Conservation (phyloP, 2,797 vertebrate species). For the Anas capensis region DNA sequence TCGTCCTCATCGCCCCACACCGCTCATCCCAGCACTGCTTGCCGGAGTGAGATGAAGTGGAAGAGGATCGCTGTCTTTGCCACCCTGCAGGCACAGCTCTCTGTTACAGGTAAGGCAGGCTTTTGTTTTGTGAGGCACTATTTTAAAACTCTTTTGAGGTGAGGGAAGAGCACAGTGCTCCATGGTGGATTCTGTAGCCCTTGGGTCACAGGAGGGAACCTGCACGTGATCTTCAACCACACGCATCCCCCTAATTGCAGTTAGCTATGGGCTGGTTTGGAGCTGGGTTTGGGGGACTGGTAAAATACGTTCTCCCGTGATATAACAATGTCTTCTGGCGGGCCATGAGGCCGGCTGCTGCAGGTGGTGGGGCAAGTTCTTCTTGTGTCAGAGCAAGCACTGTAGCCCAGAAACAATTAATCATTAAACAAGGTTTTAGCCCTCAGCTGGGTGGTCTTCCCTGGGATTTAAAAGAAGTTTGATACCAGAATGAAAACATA, state of each 20-base stretch:
- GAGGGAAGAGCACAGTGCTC: background rate
- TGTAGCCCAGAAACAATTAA: accelerated
- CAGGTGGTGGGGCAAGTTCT: accelerated
- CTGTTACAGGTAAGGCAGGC: constrained; percentile 63
- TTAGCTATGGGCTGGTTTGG: background rate
- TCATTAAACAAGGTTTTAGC: background rate
- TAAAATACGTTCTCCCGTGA: accelerated
- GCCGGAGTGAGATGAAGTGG: constrained; percentile 53
- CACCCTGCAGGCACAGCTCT: constrained; percentile 53
- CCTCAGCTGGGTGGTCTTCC: accelerated
- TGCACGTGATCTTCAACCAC: accelerated
- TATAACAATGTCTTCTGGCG: background rate
- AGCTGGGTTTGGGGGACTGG: accelerated
- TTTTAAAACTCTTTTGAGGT: background rate
- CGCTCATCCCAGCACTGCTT: accelerated
- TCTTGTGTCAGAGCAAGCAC: accelerated
- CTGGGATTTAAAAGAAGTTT: accelerated
- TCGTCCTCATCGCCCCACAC: background rate
- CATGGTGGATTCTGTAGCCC: background rate
- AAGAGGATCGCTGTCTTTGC: background rate
- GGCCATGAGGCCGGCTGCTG: background rate
- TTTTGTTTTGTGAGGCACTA: accelerated
- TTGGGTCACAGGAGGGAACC: background rate
- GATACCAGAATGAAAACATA: background rate
- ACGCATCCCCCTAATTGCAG: background rate